Conservation (phyloP, 2,797 vertebrate species). For the Liparis tanakae region DNA sequence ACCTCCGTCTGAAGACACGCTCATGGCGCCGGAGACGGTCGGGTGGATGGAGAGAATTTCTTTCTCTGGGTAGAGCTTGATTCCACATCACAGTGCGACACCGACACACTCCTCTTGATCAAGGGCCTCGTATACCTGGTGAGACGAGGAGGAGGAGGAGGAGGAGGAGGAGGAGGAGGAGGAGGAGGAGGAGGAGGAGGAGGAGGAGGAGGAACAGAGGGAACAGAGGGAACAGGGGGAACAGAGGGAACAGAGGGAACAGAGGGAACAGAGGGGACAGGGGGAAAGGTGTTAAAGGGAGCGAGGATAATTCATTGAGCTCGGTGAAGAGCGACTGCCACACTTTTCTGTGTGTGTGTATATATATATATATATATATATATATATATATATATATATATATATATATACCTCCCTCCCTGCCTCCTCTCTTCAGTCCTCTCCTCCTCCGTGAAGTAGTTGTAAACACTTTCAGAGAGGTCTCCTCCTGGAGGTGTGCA, state of each 20-base stretch:
- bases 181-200: no score
- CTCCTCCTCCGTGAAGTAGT: conserved; percentile 58
- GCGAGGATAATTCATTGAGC: conserved; percentile 56
- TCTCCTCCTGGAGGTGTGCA: conserved; percentile 61
- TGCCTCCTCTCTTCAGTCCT: conserved; percentile 59
- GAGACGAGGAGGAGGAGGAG: conserved; percentile 32
- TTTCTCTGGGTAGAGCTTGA: conserved; percentile 42
- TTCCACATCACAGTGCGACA: conserved; percentile 57
- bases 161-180: not conserved
- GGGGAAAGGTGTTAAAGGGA: conserved; percentile 23
- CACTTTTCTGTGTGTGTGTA: conserved; percentile 61
- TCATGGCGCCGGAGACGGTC: conserved; percentile 29
- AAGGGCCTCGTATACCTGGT: conserved; percentile 63
- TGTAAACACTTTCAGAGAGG: conserved; percentile 58
- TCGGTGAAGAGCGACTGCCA: conserved; percentile 47
- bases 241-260: no score
- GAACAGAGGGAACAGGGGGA: conserved; percentile 14
- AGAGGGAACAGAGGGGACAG: no score
- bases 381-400: no score
- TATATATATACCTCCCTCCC: conserved; percentile 46
- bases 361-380: no score
- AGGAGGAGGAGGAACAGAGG: no score
- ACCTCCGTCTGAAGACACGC: conserved; percentile 51
- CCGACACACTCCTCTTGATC: conserved; percentile 67
- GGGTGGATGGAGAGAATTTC: conserved; percentile 50